Conservation (phyloP, 2,113 vertebrate genomes). For the Plectropomus leopardus region DNA sequence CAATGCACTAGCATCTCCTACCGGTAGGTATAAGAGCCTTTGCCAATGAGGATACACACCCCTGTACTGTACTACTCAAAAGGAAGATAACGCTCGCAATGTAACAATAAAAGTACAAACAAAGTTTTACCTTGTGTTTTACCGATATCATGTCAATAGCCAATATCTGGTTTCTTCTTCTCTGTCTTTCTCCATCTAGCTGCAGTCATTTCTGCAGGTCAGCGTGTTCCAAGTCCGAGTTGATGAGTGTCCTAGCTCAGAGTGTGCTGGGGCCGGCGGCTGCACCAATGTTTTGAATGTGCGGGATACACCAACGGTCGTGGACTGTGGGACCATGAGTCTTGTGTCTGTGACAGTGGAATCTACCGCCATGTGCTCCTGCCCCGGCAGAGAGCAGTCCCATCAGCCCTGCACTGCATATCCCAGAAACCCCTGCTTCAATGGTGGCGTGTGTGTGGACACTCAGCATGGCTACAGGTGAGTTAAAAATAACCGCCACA, state of each 20-base stretch:
- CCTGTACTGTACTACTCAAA: not conserved
- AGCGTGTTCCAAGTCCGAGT: conserved; percentile 86
- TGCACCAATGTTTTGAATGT: conserved; percentile 79
- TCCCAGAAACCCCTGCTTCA: conserved; percentile 88
- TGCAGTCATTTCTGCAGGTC: conserved; percentile 88
- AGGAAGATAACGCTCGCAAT: too few species aligned
- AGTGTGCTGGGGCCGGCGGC: conserved; percentile 78
- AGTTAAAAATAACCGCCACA: conserved; percentile 38
- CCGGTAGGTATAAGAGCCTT: not conserved
- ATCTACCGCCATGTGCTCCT: conserved; percentile 78
- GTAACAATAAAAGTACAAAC: not conserved
- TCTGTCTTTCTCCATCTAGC: conserved; percentile 74
- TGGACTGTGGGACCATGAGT: conserved; percentile 85
- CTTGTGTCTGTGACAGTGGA: conserved; percentile 86
- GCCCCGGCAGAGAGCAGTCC: conserved; percentile 79
- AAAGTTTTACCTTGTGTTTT: not conserved
- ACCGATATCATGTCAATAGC: not conserved
- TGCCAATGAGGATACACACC: not conserved
- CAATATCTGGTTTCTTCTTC: not conserved
- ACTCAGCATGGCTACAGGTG: conserved; percentile 90
- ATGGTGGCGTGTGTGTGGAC: conserved; percentile 88
- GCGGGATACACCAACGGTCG: conserved; percentile 82
- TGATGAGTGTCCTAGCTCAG: conserved; percentile 86
- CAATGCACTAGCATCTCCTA: not conserved
- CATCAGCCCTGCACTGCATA: conserved; percentile 88